Base-by-base conservation (phyloP, 2,888 invertebrate species). In the Girardia tigrina region DNA sequence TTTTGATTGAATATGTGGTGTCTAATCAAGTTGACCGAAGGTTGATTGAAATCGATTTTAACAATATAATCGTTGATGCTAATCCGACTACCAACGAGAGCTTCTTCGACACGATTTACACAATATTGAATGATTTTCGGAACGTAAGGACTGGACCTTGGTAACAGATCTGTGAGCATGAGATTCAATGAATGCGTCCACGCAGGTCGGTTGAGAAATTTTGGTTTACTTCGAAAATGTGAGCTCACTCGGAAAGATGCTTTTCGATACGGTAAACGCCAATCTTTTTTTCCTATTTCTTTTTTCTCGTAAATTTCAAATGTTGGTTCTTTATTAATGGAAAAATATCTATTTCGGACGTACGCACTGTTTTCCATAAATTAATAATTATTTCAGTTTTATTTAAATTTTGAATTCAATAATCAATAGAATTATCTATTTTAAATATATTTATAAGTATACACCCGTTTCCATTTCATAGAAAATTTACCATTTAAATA, bases 251-350 rank as follows among this genome's bases (percentile, higher is more conserved):
- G 56, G 23, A 56, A 56, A 56, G 56, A 56, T 4, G 8, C n/a
- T 16, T 56, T 56, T 56, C 56, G 4, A 56, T 56, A 56, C 2
- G 56, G 56, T n/a, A 56, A 56, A 6, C n/a, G 4, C 56, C 56
- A 56, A 56, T 56, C 56, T 56, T 56, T 56, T 56, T 23, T 4
- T 12, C 56, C 56, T 23, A 56, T 56, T n/a, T 56, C 56, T 56
- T 56, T 56, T 56, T 56, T 56, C n/a, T 56, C 56, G 56, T 12
- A 56, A 12, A 56, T 56, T 56, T 56, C 56, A n/a, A 56, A 8
- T 4, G 56, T 56, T 56, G 56, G 56, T 56, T 56, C 20, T 16
- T 56, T 56, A n/a, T 20, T 20, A 8, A 23, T 20, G 4, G 56
- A 56, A 16, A 56, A 56, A 8, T 2, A 56, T 56, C 4, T 4